A percentile compares a stretch with the other conserved stretches of the same genome.
phyloP scores from a whole-genome alignment of 2,888 invertebrate species.

The Cylloceria caligata region DNA sequence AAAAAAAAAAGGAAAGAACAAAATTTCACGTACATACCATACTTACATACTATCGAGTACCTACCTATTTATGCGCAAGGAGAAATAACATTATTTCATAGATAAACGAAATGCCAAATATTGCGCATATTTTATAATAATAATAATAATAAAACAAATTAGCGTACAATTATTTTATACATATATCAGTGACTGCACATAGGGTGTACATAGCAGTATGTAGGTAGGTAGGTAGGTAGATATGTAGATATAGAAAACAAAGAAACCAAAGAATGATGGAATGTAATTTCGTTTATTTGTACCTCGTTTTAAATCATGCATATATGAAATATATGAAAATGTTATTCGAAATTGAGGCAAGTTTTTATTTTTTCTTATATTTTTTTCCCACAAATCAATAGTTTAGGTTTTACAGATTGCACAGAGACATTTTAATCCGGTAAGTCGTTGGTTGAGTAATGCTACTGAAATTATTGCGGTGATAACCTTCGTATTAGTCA shows the following conservation, averaged over 20 bases:
- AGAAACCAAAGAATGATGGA: slow-evolving; percentile 50
- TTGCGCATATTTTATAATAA: slow-evolving; percentile 53
- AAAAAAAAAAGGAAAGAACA: slow-evolving; percentile 25
- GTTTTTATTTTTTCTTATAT: background rate
- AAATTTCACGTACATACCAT: slow-evolving; percentile 51
- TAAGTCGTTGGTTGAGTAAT: background rate
- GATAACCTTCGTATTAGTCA: background rate
- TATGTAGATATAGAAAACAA: slow-evolving; percentile 52
- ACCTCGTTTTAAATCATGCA: slow-evolving; percentile 67
- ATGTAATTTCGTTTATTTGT: slow-evolving; percentile 67
- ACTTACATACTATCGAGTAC: slow-evolving; percentile 38
- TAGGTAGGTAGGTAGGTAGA: slow-evolving; percentile 58
- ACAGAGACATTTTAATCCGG: background rate
- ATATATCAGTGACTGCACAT: slow-evolving; percentile 54
- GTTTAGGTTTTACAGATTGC: background rate
- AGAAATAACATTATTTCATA: slow-evolving; percentile 44
- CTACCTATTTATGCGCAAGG: slow-evolving; percentile 51
- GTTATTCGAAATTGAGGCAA: slow-evolving; percentile 62
- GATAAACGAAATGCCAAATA: slow-evolving; percentile 49
- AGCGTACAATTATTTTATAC: slow-evolving; percentile 67
- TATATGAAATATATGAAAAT: slow-evolving; percentile 71
- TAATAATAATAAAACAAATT: slow-evolving; percentile 38
- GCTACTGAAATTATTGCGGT: background rate
- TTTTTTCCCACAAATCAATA: background rate
- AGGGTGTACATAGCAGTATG: slow-evolving; percentile 52